Base-by-base conservation (phyloP, 2,113 vertebrate genomes). In the Sphyrna mokarran region DNA sequence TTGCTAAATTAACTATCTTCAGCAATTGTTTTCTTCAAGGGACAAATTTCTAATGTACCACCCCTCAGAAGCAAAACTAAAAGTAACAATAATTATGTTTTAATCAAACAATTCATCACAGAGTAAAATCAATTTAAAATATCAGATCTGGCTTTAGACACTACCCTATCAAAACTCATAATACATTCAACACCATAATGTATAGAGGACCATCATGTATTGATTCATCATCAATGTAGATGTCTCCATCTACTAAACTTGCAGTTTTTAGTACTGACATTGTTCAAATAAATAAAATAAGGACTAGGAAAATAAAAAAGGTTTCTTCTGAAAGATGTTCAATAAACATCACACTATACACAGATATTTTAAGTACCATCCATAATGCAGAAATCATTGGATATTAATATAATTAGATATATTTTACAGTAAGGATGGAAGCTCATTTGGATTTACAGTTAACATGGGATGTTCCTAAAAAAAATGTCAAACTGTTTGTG, bases 31-130 rank as follows among this genome's bases (percentile, higher is more conserved):
- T 70, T 72, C 40, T 70, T 72, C 29, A 94, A 26, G 40, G 68
- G 40, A 48, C 13, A 70, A 1, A 72, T 72, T 72, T 95, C 63
- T 72, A 95, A 95, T 29, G 18, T 16, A 95, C 22, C 69, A 95
- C 54, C 37, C 23, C 94, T 95, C 26, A 11, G 40, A 69, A 69
- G 6, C 63, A 94, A 94, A 58, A n/a, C 5, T 22, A 68, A 72
- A 95, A 20, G 68, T 37, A 54, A 43, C 68, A 95, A 9, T 54
- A 48, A 33, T 76, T 23, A 54, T 37, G 66, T 95, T 95, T 95
- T 76, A 29, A 95, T 72, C 43, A 95, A 95, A 40, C 22, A 70
- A 69, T 94, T 94, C n/a, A 94, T 70, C 91, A 26, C 20, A 70
- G 40, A 20, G 48, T 70, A 40, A 95, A 94, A 66, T 66, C 68